Base-by-base conservation (phyloP, 2,797 vertebrate genomes). In the Phoeniculus purpureus region DNA sequence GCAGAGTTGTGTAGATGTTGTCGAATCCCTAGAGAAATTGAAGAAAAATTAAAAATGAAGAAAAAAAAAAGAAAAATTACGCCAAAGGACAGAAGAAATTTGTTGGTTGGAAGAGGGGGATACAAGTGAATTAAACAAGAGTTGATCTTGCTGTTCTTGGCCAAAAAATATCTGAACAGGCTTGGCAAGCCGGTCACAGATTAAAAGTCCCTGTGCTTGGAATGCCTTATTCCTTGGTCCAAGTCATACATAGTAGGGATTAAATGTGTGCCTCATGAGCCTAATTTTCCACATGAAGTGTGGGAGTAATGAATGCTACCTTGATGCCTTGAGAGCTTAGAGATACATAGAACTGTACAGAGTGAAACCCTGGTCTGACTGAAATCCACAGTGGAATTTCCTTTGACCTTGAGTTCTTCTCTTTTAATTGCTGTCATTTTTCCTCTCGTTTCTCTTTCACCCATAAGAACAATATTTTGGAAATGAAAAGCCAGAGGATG, bases 331-430 rank as follows among this genome's bases (percentile, higher is more conserved):
- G 47, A 55, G 17, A 50, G 4, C 43, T 87, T 21, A 54, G 22
- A 86, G 31, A 43, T 11, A 11, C 0, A 0, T 18, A 4, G 1
- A 2, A 15, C 73, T 50, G 5, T 12, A 34, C 7, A 32, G 12
- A 6, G 6, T 37, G 32, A 81, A 90, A 67, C 5, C 1, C 10
- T 19, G 17, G 25, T 15, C 6, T 51, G 31, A 56, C 21, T 22
- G 11, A 67, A 91, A 66, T 32, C 10, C 25, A 18, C 3, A 29
- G 12, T 6, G 40, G 34, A 73, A 76, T 37, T 87, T 84, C 27
- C 12, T 76, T 81, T 79, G 26, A 14, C 23, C 10, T 40, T 48
- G 7, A 1, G 2, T 59, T 55, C 26, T 60, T 54, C 15, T 55
- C 19, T 66, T 66, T 60, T 50, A 45, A 6, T 52, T 78, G 10